A percentile compares a stretch with the other conserved stretches of the same genome.
phyloP scores from a whole-genome alignment of 2,797 vertebrate species.

The Myotis findleyi region DNA sequence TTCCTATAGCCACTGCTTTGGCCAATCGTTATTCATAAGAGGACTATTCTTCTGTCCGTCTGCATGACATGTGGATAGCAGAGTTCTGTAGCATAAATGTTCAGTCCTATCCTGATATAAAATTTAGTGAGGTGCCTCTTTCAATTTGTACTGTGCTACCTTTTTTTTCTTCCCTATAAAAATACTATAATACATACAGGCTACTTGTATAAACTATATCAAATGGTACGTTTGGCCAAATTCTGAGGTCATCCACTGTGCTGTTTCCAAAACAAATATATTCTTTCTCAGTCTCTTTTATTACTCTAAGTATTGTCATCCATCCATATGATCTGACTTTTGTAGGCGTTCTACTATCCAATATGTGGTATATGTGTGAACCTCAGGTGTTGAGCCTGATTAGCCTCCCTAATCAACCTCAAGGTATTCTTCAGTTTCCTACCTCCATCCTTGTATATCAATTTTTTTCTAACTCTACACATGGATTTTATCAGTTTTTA shows the following conservation, averaged over 20 bases:
- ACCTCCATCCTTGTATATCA: accelerated
- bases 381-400: background rate
- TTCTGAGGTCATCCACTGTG: background rate
- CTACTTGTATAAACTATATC: background rate
- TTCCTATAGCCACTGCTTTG: background rate
- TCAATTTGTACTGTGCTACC: background rate
- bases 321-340: background rate
- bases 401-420: background rate
- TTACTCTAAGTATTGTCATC: background rate
- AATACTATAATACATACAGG: background rate
- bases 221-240: background rate
- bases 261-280: background rate
- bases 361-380: background rate
- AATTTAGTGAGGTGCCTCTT: background rate
- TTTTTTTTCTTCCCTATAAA: background rate
- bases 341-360: background rate
- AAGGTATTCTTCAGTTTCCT: background rate
- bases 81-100: background rate
- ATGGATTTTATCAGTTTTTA: slow-evolving; percentile 20
- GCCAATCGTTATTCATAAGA: background rate
- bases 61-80: background rate
- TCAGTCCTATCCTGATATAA: background rate
- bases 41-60: background rate
- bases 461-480: background rate
- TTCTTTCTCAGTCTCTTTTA: background rate